A percentile compares a stretch with the other conserved stretches of the same genome.
These are phyloP conservation scores for Enteromius paludinosus DNA, from an alignment of 2,797 vertebrate genomes.

Conservation along the genomic window DNA sequence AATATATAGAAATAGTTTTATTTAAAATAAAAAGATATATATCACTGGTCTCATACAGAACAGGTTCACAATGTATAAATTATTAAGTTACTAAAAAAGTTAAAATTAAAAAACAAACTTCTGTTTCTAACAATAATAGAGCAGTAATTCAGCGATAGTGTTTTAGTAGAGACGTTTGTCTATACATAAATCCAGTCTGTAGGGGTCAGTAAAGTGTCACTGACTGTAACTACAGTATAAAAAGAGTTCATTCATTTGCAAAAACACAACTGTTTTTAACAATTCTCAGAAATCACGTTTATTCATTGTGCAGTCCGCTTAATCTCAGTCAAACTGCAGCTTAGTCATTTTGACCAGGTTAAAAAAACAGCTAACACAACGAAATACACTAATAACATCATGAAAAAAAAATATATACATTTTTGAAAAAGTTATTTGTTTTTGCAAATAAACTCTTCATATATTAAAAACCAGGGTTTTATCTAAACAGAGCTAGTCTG, in stretches of 20 bases:
- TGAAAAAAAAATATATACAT: too few relatives aligned
- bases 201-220: conserved; percentile 30
- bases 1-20: neutral
- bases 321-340: too few relatives aligned
- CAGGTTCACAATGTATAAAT: neutral
- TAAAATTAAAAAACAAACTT: neutral
- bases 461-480: neutral
- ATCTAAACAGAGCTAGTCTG: too few relatives aligned
- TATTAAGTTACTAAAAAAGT: neutral
- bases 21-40: too few relatives aligned
- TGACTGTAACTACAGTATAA: neutral
- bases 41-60: neutral
- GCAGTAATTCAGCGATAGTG: neutral
- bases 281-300: too few relatives aligned
- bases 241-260: neutral
- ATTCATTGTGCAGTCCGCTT: too few relatives aligned
- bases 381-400: too few relatives aligned
- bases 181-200: conserved; percentile 1
- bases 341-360: too few relatives aligned
- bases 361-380: too few relatives aligned
- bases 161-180: neutral
- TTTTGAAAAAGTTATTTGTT: too few relatives aligned
- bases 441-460: neutral
- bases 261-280: too few relatives aligned
- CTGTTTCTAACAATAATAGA: neutral